Evolutionary conservation across 2,797 vertebrate species (phyloP).

Genomic region (Pipistrellus pygmaeus): DNA sequence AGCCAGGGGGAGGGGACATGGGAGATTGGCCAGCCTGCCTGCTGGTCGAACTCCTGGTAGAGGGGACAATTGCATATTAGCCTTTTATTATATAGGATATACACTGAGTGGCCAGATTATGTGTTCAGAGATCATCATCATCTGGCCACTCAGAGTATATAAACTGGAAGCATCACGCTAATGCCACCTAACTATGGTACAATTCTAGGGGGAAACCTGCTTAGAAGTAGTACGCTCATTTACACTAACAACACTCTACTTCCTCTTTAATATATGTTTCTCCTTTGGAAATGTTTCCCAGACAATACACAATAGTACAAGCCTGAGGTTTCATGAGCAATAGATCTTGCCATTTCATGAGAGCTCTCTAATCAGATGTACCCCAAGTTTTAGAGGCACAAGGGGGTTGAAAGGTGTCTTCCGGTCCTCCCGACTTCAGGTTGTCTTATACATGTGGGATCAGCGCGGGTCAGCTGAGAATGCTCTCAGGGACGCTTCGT

Average conservation of each 20-base stretch:
- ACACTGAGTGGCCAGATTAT: too few relatives aligned
- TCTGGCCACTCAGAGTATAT: too few relatives aligned
- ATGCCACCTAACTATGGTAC: neutral
- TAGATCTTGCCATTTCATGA: slow-evolving; percentile 62
- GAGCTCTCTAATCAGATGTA: slow-evolving; percentile 9
- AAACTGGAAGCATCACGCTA: neutral
- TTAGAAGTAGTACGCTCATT: slow-evolving; percentile 23
- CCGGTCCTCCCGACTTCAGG: slow-evolving; percentile 58
- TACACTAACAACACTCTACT: neutral
- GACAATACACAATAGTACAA: neutral
- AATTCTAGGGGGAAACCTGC: neutral
- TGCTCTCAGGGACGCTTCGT: slow-evolving; percentile 46
- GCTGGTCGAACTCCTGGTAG: too few relatives aligned
- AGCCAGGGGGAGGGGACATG: too few relatives aligned
- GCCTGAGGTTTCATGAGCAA: neutral
- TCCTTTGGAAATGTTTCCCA: slow-evolving; percentile 9
- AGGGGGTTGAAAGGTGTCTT: slow-evolving; percentile 64
- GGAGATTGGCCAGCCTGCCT: too few relatives aligned
- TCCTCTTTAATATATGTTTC: slow-evolving; percentile 35
- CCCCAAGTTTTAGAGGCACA: slow-evolving; percentile 48
- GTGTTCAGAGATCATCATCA: too few relatives aligned
- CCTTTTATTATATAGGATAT: too few relatives aligned
- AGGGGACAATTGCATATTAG: too few relatives aligned
- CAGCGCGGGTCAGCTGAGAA: slow-evolving; percentile 59
- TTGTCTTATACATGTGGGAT: slow-evolving; percentile 60